Conservation (phyloP, 2,888 invertebrate genomes). For the Nasonovia ribisnigri region DNA sequence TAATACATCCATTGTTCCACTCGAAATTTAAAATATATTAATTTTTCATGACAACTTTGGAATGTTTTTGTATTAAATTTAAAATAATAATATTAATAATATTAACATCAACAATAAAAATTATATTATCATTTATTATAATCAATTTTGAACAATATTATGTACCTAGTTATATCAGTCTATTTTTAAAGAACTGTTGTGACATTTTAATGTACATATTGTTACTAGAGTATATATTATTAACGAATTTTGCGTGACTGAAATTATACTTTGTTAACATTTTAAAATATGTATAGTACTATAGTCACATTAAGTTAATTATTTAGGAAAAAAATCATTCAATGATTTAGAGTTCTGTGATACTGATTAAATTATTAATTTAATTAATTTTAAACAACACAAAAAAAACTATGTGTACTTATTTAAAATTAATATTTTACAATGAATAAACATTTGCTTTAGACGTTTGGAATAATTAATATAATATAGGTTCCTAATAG, state of each 20-base stretch:
- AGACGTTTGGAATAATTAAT: not conserved
- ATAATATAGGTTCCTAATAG: not conserved
- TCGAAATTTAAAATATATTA: not conserved
- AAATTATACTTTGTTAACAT: not conserved
- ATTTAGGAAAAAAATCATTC: not conserved
- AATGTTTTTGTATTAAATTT: not conserved
- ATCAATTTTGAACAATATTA: not conserved
- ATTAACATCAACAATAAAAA: not conserved
- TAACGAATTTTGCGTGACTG: not conserved
- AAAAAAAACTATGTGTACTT: not conserved
- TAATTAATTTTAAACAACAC: not conserved
- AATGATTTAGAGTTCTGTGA: not conserved
- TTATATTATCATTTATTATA: not conserved
- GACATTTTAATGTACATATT: constrained; percentile 3
- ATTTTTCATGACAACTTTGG: not conserved
- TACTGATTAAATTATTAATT: constrained; percentile 21
- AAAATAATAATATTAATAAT: not conserved
- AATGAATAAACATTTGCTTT: not conserved
- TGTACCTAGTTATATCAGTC: not conserved
- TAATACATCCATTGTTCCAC: not conserved
- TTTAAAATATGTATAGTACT: not conserved
- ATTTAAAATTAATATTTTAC: not conserved
- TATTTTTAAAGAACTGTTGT: not conserved
- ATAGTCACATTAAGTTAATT: constrained; percentile 13
- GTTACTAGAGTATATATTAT: not conserved